A percentile compares a stretch with the other conserved stretches of the same genome.
Conservation (phyloP, 2,113 vertebrate genomes). For the Tenrec ecaudatus region DNA sequence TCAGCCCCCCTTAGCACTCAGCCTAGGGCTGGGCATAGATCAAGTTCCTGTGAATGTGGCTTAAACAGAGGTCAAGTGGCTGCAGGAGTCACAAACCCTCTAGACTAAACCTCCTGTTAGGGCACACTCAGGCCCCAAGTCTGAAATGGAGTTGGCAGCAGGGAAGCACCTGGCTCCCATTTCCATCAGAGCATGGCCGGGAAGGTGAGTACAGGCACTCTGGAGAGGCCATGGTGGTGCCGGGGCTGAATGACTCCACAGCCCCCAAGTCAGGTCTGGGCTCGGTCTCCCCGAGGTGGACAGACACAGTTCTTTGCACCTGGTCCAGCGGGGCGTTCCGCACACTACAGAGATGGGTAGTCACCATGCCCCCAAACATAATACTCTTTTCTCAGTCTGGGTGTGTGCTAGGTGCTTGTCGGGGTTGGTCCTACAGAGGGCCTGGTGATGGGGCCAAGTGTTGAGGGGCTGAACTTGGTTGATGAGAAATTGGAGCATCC, state of each 20-base stretch:
- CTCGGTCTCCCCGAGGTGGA: not conserved
- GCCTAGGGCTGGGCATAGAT: not conserved
- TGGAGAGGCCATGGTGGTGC: not conserved
- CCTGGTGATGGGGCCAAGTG: not conserved
- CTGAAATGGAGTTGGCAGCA: not conserved
- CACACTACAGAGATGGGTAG: not conserved
- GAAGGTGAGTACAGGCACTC: not conserved
- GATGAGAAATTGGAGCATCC: not conserved
- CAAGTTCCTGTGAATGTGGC: not conserved
- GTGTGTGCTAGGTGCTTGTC: not conserved
- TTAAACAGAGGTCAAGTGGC: not conserved
- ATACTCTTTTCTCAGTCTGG: not conserved
- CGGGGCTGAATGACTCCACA: not conserved
- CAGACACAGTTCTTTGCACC: not conserved
- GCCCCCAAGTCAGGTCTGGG: accelerated
- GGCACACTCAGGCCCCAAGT: not conserved
- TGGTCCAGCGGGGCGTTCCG: not conserved
- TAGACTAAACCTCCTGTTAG: not conserved
- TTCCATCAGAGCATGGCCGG: not conserved
- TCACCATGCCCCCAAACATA: no score
- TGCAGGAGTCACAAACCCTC: not conserved
- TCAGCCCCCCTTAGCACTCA: not conserved
- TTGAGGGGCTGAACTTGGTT: no score
- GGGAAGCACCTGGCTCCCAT: not conserved
- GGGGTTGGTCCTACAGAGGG: not conserved